phyloP scores from a whole-genome alignment of 2,888 invertebrate genomes.

The Brachycybe producta region DNA sequence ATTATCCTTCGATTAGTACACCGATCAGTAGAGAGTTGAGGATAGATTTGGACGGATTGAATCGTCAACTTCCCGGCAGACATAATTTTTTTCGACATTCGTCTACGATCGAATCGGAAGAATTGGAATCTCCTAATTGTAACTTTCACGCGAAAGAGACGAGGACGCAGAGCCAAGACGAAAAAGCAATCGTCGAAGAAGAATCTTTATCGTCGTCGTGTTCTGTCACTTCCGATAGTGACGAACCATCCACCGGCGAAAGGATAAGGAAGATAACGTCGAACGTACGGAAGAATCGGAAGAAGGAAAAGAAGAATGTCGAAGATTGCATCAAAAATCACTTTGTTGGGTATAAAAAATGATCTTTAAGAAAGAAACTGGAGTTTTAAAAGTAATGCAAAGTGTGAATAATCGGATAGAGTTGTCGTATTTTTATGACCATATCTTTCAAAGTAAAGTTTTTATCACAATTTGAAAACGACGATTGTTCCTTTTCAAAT shows the following conservation, averaged over 20 bases:
- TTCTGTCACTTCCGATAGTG: constrained; percentile 7
- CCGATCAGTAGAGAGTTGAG: constrained; percentile 71
- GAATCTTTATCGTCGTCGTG: neutral
- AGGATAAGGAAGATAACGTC: constrained; percentile 5
- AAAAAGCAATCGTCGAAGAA: constrained; percentile 8
- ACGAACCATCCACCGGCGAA: constrained; percentile 11
- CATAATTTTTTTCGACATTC: neutral
- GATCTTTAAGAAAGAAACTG: too few relatives aligned
- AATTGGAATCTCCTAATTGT: constrained; percentile 21
- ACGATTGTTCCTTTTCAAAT: too few relatives aligned
- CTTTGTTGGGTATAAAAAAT: too few relatives aligned
- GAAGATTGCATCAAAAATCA: too few relatives aligned
- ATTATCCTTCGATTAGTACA: constrained; percentile 75
- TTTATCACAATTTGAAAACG: too few relatives aligned
- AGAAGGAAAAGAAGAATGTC: neutral
- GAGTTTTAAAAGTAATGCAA: too few relatives aligned
- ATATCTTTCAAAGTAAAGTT: too few relatives aligned
- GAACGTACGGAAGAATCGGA: neutral
- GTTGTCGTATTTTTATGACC: too few relatives aligned
- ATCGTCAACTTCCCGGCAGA: constrained; percentile 63
- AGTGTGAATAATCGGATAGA: too few relatives aligned
- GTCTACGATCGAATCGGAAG: constrained; percentile 20
- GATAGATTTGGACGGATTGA: constrained; percentile 67
- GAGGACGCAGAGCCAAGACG: neutral
- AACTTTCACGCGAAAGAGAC: neutral